Conservation (phyloP, 2,113 vertebrate genomes). For the Ibidorhyncha struthersii region DNA sequence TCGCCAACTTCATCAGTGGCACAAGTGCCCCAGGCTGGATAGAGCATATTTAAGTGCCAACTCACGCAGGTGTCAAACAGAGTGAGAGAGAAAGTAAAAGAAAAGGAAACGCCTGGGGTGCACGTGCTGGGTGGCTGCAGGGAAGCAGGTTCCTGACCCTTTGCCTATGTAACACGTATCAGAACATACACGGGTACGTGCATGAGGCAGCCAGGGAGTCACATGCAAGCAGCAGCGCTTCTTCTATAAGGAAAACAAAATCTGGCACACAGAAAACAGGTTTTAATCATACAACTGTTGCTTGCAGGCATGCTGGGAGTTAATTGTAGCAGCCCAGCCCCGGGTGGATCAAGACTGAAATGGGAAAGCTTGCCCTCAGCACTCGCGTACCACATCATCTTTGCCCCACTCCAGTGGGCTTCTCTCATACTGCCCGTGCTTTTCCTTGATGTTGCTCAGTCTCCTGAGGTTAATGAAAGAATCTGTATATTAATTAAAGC, state of each 20-base stretch:
- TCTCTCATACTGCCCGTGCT: not conserved
- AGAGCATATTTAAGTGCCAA: not conserved
- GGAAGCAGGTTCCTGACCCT: not conserved
- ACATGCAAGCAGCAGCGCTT: not conserved
- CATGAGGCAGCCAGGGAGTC: not conserved
- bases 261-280: not conserved
- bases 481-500: not conserved
- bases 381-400: not conserved
- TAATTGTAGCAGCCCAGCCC: fast-evolving
- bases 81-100: not conserved
- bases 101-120: not conserved
- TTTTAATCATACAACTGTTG: not conserved
- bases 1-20: not conserved
- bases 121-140: fast-evolving
- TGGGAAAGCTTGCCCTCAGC: not conserved
- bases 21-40: not conserved
- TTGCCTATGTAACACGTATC: fast-evolving
- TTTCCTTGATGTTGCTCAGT: not conserved
- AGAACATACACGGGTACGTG: fast-evolving
- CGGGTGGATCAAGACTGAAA: not conserved
- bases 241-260: not conserved
- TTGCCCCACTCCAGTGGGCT: not conserved
- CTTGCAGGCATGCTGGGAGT: not conserved
- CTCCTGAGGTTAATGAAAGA: not conserved
- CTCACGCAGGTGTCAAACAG: not conserved